Evolutionary conservation across 2,888 invertebrate species (phyloP).

Genomic region (Clunio marinus): DNA sequence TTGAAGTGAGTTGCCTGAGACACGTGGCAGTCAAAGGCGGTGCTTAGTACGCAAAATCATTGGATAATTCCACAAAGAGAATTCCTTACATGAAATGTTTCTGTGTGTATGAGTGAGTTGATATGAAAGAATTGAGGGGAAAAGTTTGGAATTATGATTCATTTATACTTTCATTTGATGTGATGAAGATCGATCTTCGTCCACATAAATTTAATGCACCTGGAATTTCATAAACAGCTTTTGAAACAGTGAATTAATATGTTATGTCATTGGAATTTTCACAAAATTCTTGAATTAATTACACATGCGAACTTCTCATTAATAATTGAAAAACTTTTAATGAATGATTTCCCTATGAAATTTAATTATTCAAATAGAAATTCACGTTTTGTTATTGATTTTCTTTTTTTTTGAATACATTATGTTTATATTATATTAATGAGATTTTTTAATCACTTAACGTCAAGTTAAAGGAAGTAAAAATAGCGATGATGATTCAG

Average conservation of each 20-base stretch:
- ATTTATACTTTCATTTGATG: not conserved
- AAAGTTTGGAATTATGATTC: not conserved
- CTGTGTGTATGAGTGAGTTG: not conserved
- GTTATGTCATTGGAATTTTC: too few relatives aligned
- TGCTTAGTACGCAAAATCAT: constrained; percentile 33
- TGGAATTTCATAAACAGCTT: too few relatives aligned
- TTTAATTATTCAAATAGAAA: not conserved
- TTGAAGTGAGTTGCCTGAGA: constrained; percentile 9
- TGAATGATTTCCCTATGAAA: not conserved
- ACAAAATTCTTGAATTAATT: too few relatives aligned
- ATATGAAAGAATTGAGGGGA: not conserved
- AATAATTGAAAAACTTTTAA: too few relatives aligned
- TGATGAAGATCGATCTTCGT: not conserved
- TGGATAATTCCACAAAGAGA: not conserved
- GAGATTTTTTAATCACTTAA: too few relatives aligned
- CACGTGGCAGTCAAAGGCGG: constrained; percentile 19
- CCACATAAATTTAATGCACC: not conserved
- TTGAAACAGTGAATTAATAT: too few relatives aligned
- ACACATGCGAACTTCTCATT: too few relatives aligned
- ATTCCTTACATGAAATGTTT: not conserved
- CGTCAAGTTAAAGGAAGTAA: too few relatives aligned
- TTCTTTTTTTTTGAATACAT: too few relatives aligned
- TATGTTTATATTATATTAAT: too few relatives aligned
- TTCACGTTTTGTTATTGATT: too few relatives aligned
- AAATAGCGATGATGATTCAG: not conserved